A percentile compares a stretch with the other conserved stretches of the same genome.
Evolutionary conservation across 2,888 invertebrate genomes (phyloP).

Genomic region (Platycheirus albimanus): DNA sequence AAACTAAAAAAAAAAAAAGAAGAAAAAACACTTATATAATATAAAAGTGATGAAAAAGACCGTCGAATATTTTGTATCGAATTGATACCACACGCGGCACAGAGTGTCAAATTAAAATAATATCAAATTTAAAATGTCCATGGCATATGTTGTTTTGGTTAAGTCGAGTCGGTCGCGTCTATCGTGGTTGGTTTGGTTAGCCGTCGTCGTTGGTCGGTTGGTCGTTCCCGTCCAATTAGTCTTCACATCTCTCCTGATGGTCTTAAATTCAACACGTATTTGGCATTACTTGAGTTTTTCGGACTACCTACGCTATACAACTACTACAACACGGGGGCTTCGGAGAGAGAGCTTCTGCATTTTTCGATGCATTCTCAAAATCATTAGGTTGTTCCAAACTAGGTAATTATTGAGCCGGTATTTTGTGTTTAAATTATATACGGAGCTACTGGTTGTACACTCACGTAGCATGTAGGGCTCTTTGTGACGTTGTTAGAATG

Average conservation of each 20-base stretch:
- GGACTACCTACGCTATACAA: too few species aligned
- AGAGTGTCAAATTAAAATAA: slow-evolving; percentile 62
- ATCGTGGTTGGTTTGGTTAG: neutral
- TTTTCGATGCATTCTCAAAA: slow-evolving; percentile 69
- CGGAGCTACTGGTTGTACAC: slow-evolving; percentile 68
- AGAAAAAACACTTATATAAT: too few species aligned
- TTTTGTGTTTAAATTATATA: slow-evolving; percentile 72
- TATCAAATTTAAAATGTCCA: slow-evolving; percentile 47
- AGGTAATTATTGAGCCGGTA: slow-evolving; percentile 73
- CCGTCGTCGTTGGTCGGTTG: too few species aligned
- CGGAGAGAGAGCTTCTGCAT: too few species aligned
- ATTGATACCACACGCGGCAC: too few species aligned
- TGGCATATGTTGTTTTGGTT: slow-evolving; percentile 45
- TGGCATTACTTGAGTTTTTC: slow-evolving; percentile 7
- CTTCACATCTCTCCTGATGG: slow-evolving; percentile 41
- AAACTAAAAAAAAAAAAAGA: too few species aligned
- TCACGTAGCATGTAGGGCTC: slow-evolving; percentile 53
- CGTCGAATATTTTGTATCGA: too few species aligned
- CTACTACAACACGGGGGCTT: too few species aligned
- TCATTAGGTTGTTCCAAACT: slow-evolving; percentile 69
- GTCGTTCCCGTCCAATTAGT: too few species aligned
- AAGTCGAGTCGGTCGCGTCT: neutral
- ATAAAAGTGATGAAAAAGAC: too few species aligned
- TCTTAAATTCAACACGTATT: slow-evolving; percentile 50
- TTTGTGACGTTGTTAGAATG: slow-evolving; percentile 64